These are phyloP conservation scores for Eulithis prunata DNA, from an alignment of 2,888 invertebrate species.

Conservation along the genomic window DNA sequence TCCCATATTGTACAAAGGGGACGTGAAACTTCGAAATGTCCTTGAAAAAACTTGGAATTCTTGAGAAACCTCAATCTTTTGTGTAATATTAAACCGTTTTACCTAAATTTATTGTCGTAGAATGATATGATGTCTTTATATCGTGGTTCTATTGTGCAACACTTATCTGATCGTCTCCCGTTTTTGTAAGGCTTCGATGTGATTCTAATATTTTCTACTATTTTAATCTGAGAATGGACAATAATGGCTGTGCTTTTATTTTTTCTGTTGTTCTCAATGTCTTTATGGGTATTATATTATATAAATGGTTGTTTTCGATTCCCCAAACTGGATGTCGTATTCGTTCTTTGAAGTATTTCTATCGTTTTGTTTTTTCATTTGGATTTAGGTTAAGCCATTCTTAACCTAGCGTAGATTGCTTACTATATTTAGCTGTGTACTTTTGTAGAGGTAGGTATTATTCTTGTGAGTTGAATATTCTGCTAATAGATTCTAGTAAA, in stretches of 20 bases:
- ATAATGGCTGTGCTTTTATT: slow-evolving; percentile 38
- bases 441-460: too few relatives aligned
- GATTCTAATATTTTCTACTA: slow-evolving; percentile 52
- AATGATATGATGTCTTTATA: slow-evolving; percentile 84
- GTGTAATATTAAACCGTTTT: slow-evolving; percentile 77
- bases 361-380: slow-evolving; percentile 15
- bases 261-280: slow-evolving; percentile 35
- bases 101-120: slow-evolving; percentile 78
- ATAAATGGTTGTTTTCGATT: slow-evolving; percentile 21
- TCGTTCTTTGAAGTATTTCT: slow-evolving; percentile 12
- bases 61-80: slow-evolving; percentile 73
- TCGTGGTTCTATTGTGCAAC: slow-evolving; percentile 72
- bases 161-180: slow-evolving; percentile 80
- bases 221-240: slow-evolving; percentile 40
- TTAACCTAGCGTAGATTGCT: too few relatives aligned
- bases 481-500: too few relatives aligned
- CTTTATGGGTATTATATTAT: slow-evolving; percentile 33
- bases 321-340: slow-evolving; percentile 13
- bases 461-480: too few relatives aligned
- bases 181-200: slow-evolving; percentile 66
- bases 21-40: slow-evolving; percentile 59
- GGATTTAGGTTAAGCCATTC: not conserved
- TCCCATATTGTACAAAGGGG: slow-evolving; percentile 70
- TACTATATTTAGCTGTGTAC: too few relatives aligned
- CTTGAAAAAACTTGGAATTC: slow-evolving; percentile 69